Evolutionary conservation across 2,113 vertebrate genomes (phyloP), one percentile per base, ranked within the genome.

Genomic region (Elephas maximus): DNA sequence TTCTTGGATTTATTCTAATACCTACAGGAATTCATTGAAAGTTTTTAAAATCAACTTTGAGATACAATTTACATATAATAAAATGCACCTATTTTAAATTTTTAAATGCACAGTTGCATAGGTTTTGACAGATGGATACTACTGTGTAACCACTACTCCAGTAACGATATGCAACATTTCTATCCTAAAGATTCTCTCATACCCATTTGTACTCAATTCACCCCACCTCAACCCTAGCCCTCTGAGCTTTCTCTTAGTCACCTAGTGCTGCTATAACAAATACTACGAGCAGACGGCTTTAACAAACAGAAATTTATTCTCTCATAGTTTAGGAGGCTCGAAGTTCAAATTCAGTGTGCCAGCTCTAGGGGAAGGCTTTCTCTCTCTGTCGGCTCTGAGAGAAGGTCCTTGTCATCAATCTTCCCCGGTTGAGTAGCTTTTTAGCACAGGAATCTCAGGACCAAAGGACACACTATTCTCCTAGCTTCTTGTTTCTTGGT

Each of bases 21-120:
- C 69, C 51, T 90, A 2, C 30, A 79, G 57, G 18, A 82, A 78
- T 93, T 92, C 18, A 60, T 12, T 84, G 33, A 63, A 80, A 17
- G 12, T 94, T 94, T 93, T 44, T 23, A 84, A 84, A 79, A 65
- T 87, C 44, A 91, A 48, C 24, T 67, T 79, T 45, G 84, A 76
- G 23, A 80, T 89, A 10, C 30, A 21, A 85, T 78, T 86, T 86
- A 74, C 9, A 48, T 45, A 48, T 1, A 74, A 80, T 63, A 84
- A 78, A 92, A 77, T 45, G 48, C 0, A 87, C 33, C 67, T 76
- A 37, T 37, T 67, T 90, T 62, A 57, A 57, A 57, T 57, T 57
- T 53, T 57, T 57, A 89, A 85, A 24, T 44, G 8, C 44, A 21
- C 8, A 65, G 12, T 77, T 77, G 48, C 4, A 41, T 41, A 93